Evolutionary conservation across 2,888 invertebrate species (phyloP).

Genomic region (Beris morrisii): DNA sequence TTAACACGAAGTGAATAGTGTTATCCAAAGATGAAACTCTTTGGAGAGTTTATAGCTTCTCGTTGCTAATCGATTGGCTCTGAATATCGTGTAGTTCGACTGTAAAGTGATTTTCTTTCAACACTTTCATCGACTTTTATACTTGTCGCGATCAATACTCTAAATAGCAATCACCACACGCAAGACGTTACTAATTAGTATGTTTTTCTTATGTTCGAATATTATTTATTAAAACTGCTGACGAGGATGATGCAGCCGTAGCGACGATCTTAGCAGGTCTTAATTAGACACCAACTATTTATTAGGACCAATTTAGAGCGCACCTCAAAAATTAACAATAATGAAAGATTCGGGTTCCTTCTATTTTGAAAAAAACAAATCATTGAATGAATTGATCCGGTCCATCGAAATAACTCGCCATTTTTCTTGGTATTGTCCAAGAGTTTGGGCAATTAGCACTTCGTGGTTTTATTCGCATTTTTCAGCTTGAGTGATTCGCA

Average conservation of each 20-base stretch:
- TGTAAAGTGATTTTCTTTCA: conserved; percentile 21
- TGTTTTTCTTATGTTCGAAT: not conserved
- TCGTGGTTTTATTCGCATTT: too few species aligned
- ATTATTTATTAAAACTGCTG: conserved; percentile 6
- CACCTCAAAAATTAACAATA: too few species aligned
- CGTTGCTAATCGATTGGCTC: conserved; percentile 6
- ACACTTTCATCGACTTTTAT: conserved; percentile 20
- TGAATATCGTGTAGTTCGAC: conserved; percentile 19
- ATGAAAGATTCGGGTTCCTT: too few species aligned
- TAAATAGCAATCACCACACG: too few species aligned
- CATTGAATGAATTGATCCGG: too few species aligned
- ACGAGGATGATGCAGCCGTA: conserved; percentile 11
- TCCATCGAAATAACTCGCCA: too few species aligned
- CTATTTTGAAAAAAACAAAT: too few species aligned
- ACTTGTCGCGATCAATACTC: conserved; percentile 1
- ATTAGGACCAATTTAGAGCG: conserved; percentile 10
- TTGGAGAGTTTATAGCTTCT: conserved; percentile 23
- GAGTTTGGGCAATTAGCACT: too few species aligned
- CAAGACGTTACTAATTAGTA: conserved; percentile 18
- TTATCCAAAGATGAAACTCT: conserved; percentile 20
- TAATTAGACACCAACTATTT: conserved; percentile 22
- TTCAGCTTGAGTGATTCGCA: too few species aligned
- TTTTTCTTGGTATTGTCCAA: too few species aligned
- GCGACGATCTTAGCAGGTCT: conserved; percentile 6
- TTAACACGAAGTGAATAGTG: conserved; percentile 17